Evolutionary conservation across 2,888 invertebrate species (phyloP), one percentile per base, ranked within the genome.

Genomic region (Lagria hirta): DNA sequence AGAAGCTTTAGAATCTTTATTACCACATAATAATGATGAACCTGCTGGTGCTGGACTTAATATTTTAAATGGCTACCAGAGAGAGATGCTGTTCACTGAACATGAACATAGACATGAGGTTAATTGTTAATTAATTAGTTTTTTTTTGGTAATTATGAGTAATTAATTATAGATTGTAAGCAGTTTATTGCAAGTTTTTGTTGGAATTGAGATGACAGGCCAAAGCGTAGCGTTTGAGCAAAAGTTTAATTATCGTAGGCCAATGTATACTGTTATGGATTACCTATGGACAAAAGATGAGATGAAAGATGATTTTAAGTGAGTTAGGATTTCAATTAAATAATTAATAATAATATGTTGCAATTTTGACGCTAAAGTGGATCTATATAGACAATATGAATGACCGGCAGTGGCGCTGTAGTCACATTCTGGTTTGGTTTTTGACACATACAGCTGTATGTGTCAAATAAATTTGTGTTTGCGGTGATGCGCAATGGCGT

Each of bases 171-270:
- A 94, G 80, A 79, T 96, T 43, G 85, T 90, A 6, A 77, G 82
- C 26, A 87, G 84, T 64, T 73, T 97, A 15, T 73, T 96, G 40
- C 83, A 91, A 64, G 94, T 97, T 4, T 97, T 96, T 70, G 95
- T 97, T n/a, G 88, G 90, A 52, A 97, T 97, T 48, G 96, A 97
- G 75, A 91, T 95, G 90, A 95, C 95, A 0, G 96, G 96, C 0
- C 91, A 95, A 68, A 90, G 87, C 63, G 95, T 96, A 11, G 88
- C 91, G 61, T 96, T 96, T 66, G 96, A 96, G 67, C 93, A 96
- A 70, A 97, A 96, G 73, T 97, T 97, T 70, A 93, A 94, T 71
- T 97, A 97, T 68, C 80, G 96, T 12, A 80, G 92, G 22, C 96
- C 96, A 1, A 96, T 97, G 94, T 96, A 97, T 65, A 78, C 84